Percentiles rank a stretch among this genome's conserved stretches.
These are phyloP conservation scores for Charaxes varanes DNA, from an alignment of 1,140 invertebrate genomes.

Conservation along the genomic window DNA sequence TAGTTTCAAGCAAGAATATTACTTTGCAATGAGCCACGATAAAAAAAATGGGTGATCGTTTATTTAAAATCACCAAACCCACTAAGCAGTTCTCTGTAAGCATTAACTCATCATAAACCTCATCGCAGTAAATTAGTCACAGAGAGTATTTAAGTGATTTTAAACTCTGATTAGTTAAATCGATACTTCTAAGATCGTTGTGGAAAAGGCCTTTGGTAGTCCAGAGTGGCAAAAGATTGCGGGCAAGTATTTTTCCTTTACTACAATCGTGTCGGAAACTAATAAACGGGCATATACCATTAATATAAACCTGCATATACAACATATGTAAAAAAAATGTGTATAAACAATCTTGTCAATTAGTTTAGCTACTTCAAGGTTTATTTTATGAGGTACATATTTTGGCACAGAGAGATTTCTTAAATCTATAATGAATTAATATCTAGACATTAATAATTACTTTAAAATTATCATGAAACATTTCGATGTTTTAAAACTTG, in stretches of 20 bases:
- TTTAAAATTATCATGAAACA: conserved; percentile 67
- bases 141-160: no score
- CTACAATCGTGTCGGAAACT: conserved; percentile 10
- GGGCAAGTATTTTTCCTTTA: conserved; percentile 26
- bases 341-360: conserved; percentile 60
- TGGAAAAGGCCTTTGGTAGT: background rate
- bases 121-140: no score
- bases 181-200: no score
- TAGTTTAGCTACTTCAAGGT: conserved; percentile 70
- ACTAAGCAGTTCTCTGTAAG: no score
- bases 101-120: no score
- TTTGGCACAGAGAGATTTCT: conserved; percentile 76
- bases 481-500: conserved; percentile 74
- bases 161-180: no score
- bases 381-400: conserved; percentile 75
- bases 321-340: conserved; percentile 35
- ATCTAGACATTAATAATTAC: conserved; percentile 54
- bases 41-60: no score
- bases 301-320: conserved; percentile 20
- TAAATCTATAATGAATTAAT: conserved; percentile 61
- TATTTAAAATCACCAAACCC: no score
- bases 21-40: no score
- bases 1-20: no score
- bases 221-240: conserved; percentile 10
- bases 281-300: conserved; percentile 12